phyloP scores from a whole-genome alignment of 2,113 vertebrate genomes.

The Anolis carolinensis region DNA sequence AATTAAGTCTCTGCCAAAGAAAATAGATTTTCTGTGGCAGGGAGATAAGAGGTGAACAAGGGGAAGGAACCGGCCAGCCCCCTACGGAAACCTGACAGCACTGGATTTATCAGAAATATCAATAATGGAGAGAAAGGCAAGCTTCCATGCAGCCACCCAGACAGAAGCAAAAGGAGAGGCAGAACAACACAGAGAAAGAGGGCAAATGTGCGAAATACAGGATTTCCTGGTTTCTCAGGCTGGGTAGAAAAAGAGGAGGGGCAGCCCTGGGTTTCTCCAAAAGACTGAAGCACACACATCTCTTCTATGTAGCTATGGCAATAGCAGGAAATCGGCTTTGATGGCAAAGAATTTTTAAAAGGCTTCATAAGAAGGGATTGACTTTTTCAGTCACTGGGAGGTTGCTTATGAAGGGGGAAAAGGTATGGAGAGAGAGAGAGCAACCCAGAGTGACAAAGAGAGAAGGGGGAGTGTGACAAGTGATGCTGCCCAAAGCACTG shows the following conservation, averaged over 20 bases:
- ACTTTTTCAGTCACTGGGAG: background rate
- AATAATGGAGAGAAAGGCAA: background rate
- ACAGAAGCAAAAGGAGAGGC: conserved; percentile 56
- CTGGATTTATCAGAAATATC: background rate
- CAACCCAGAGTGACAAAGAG: no score
- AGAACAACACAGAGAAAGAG: conserved; percentile 31
- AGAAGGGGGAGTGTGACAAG: background rate
- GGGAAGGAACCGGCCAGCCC: conserved; percentile 8
- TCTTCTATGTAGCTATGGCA: background rate
- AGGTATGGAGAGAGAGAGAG: background rate
- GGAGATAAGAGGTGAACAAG: background rate
- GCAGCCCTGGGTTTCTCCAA: background rate
- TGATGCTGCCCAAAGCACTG: background rate
- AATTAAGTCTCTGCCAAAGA: conserved; percentile 2
- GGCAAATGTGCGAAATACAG: conserved; percentile 68
- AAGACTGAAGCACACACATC: background rate
- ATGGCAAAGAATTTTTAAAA: no score
- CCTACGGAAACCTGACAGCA: conserved; percentile 10
- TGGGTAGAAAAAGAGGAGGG: background rate
- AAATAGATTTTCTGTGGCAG: conserved; percentile 19
- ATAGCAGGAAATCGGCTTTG: background rate
- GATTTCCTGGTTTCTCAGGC: conserved; percentile 71
- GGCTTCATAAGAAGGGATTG: background rate
- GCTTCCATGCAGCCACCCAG: background rate
- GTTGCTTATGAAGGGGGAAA: no score